A percentile compares a stretch with the other conserved stretches of the same genome.
Conservation (phyloP, 2,797 vertebrate species). For the Enoplosus armatus region DNA sequence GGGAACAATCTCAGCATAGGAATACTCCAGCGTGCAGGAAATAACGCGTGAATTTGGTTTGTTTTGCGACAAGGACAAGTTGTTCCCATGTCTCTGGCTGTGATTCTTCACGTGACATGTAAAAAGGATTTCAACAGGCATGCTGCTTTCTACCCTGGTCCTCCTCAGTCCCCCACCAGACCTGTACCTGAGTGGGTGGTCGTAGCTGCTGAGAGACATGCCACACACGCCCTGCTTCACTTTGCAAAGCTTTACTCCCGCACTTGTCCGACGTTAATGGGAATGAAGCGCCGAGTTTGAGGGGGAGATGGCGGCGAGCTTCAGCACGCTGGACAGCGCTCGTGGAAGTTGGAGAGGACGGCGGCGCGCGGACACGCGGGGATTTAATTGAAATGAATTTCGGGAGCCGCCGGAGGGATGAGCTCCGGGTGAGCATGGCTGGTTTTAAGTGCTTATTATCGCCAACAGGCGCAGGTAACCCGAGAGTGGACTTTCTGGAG, state of each 20-base stretch:
- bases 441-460: conserved; percentile 38
- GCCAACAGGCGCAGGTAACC: conserved; percentile 58
- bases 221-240: conserved; percentile 21
- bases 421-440: conserved; percentile 68
- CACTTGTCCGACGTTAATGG: conserved; percentile 34
- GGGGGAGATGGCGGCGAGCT: conserved; percentile 43
- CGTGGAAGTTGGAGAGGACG: conserved; percentile 63
- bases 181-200: conserved; percentile 30
- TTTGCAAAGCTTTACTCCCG: background rate
- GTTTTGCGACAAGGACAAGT: background rate
- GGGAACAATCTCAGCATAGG: background rate
- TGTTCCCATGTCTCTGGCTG: conserved; percentile 1
- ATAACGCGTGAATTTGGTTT: background rate
- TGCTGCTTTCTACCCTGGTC: conserved; percentile 12
- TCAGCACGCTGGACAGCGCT: conserved; percentile 88
- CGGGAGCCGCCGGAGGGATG: conserved; percentile 30
- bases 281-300: conserved; percentile 36
- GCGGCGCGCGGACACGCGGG: conserved; percentile 51
- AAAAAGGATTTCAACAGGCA: conserved; percentile 15
- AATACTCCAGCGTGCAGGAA: background rate
- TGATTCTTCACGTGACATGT: conserved; percentile 20
- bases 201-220: conserved; percentile 23
- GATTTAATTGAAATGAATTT: conserved; percentile 52
- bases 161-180: conserved; percentile 9
- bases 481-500: conserved; percentile 65